Conservation (phyloP, 2,113 vertebrate species). For the Numida meleagris region DNA sequence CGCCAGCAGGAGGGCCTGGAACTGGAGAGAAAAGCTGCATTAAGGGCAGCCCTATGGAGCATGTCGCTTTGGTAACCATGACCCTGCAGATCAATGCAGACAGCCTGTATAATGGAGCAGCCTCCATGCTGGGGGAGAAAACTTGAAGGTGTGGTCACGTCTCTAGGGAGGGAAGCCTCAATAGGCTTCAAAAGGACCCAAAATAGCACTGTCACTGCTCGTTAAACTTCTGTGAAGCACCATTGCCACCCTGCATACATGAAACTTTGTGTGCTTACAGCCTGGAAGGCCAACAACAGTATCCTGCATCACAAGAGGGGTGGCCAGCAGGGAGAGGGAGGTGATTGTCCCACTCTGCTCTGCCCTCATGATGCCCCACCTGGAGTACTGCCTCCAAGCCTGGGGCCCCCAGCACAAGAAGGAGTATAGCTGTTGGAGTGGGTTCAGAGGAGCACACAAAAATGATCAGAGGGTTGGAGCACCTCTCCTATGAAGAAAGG, state of each 20-base stretch:
- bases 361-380: too few species aligned
- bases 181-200: not conserved
- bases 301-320: too few species aligned
- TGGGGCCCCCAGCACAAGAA: too few species aligned
- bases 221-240: not conserved
- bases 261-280: not conserved
- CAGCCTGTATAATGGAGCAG: not conserved
- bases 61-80: accelerated
- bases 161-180: not conserved
- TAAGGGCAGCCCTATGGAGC: accelerated
- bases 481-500: too few species aligned
- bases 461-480: too few species aligned
- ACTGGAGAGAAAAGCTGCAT: conserved; percentile 72
- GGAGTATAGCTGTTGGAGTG: too few species aligned
- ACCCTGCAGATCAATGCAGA: accelerated
- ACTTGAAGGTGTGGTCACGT: not conserved
- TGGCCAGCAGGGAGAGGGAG: too few species aligned
- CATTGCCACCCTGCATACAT: accelerated
- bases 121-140: accelerated
- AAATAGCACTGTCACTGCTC: not conserved
- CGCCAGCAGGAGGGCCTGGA: conserved; percentile 94
- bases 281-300: too few species aligned
- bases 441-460: too few species aligned
- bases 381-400: too few species aligned
- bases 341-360: too few species aligned